These are phyloP conservation scores for Pangasius krempfi DNA, from an alignment of 2,797 vertebrate genomes.

Conservation along the genomic window DNA sequence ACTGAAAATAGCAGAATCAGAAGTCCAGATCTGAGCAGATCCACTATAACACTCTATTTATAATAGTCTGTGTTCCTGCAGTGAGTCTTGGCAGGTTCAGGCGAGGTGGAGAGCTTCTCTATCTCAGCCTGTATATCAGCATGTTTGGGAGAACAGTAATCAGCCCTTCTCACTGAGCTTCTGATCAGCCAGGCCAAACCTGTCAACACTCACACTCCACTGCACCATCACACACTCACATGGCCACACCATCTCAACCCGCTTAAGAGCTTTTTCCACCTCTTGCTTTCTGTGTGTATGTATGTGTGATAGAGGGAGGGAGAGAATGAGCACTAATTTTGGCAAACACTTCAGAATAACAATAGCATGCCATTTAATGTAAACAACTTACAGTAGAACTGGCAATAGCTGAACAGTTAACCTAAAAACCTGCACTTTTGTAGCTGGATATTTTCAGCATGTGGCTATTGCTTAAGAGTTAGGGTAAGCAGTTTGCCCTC, in stretches of 20 bases:
- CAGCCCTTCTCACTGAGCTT: constrained; percentile 66
- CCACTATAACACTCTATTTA: constrained; percentile 29
- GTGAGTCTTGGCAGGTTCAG: constrained; percentile 18
- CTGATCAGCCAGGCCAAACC: constrained; percentile 67
- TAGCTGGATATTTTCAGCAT: constrained; percentile 28
- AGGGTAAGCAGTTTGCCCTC: not conserved
- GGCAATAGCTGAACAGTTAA: not conserved
- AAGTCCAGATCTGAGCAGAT: not conserved
- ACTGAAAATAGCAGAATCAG: not conserved
- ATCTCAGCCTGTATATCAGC: constrained; percentile 45
- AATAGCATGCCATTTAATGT: not conserved
- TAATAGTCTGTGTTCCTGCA: constrained; percentile 21
- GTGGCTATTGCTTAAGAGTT: not conserved
- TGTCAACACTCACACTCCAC: constrained; percentile 81
- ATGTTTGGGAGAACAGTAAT: constrained; percentile 73
- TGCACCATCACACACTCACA: constrained; percentile 63
- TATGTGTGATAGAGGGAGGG: constrained; percentile 19
- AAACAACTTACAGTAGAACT: not conserved
- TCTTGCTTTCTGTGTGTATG: constrained; percentile 33
- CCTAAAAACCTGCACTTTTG: not conserved
- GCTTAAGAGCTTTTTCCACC: constrained; percentile 77
- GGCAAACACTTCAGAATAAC: constrained; percentile 20
- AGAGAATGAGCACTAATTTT: constrained; percentile 10
- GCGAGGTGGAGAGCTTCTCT: constrained; percentile 7
- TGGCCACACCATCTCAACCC: constrained; percentile 69